Base-by-base conservation (phyloP, 2,113 vertebrate genomes). In the Rhinogobius similis region DNA sequence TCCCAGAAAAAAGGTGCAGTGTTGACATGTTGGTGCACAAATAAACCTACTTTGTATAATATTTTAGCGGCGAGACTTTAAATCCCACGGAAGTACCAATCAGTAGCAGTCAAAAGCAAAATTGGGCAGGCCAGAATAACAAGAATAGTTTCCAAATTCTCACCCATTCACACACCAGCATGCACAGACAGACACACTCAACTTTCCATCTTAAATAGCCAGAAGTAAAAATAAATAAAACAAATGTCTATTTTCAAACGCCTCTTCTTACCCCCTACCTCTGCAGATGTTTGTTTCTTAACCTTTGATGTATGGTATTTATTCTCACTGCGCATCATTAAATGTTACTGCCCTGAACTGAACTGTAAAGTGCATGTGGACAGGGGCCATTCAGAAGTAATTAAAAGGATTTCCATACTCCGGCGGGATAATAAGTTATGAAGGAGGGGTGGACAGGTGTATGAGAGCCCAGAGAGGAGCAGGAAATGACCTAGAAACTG, bases 401-500 rank as follows among this genome's bases (percentile, higher is more conserved):
- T 55, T 63, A 20, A n/a, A 43, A 23, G 24, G 48, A 63, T 75
- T 70, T 70, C 38, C 52, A 55, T 43, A 70, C 55, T 62, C 55
- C 59, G 3, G 66, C 39, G 27, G 2, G 0, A 10, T 76, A 68
- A 69, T 56, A 68, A 46, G 29, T 27, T 23, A 18, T 61, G 39
- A 73, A 53, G 71, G 53, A 55, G 55, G 24, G 62, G 63, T 32
- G 69, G 72, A 81, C 74, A 84, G 78, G 66, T 77, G 77, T 73
- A 75, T 48, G n/a, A 66, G 21, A 61, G 63, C 46, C 58, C 14
- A 58, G 67, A 67, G 55, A 61, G 41, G 29, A 67, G 66, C 52
- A 66, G 48, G 68, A 79, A 80, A 72, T 78, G 74, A 74, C 79
- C 70, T 79, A 65, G 72, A 84, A 84, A 80, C 67, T 71, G 63